phyloP scores from a whole-genome alignment of 2,113 vertebrate species.

The Sinocyclocheilus anshuiensis region DNA sequence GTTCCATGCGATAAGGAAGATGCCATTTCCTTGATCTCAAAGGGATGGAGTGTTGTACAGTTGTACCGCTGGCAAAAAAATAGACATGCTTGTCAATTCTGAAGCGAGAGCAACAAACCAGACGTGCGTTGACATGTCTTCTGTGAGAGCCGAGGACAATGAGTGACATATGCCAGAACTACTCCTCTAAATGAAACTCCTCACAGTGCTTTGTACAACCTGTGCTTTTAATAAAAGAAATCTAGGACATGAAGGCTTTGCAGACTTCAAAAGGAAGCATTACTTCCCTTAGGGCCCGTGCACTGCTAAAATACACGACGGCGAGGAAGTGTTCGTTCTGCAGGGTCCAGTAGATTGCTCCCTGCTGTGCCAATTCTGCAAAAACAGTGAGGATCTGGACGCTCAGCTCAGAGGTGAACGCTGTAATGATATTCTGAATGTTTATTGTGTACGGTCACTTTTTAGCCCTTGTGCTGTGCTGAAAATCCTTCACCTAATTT shows the following conservation, averaged over 20 bases:
- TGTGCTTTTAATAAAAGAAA: conserved; percentile 41
- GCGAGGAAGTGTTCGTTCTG: conserved; percentile 9
- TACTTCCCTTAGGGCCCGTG: conserved; percentile 7
- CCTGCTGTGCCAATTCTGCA: neutral
- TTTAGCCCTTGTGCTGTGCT: neutral
- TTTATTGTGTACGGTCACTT: neutral
- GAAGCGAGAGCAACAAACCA: neutral
- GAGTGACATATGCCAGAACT: conserved; percentile 41
- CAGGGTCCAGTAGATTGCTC: neutral
- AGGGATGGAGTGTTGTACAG: conserved; percentile 31
- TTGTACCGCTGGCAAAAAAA: conserved; percentile 27
- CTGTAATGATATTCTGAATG: neutral
- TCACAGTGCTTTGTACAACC: conserved; percentile 37
- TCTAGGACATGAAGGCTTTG: conserved; percentile 45
- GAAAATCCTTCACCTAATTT: neutral
- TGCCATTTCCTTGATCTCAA: conserved; percentile 37
- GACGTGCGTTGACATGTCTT: neutral
- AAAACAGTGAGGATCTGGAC: neutral
- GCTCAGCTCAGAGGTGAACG: neutral
- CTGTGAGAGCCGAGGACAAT: neutral
- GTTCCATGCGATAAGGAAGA: conserved; percentile 19
- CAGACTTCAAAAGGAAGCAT: conserved; percentile 40
- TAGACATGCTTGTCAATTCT: conserved; percentile 4
- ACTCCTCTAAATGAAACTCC: conserved; percentile 18
- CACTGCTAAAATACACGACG: neutral